A percentile compares a stretch with the other conserved stretches of the same genome.
Evolutionary conservation across 2,888 invertebrate genomes (phyloP).

Genomic region (Ornithoptera priamus): DNA sequence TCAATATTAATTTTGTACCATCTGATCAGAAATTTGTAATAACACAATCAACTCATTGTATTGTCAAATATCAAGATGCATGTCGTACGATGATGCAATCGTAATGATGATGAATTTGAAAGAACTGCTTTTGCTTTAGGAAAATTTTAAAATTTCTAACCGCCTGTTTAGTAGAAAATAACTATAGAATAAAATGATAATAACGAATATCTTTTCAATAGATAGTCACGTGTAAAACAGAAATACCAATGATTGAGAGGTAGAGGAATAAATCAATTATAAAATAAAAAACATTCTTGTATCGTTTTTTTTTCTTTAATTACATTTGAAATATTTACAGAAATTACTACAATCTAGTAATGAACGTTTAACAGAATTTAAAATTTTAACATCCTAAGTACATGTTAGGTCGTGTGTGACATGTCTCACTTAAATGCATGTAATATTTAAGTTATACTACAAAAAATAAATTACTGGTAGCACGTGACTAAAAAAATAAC

Average conservation of each 20-base stretch:
- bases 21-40: too few relatives aligned
- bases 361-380: constrained; percentile 36
- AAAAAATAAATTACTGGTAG: neutral
- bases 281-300: constrained; percentile 67
- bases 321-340: constrained; percentile 71
- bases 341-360: constrained; percentile 50
- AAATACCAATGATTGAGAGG: neutral
- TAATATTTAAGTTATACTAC: constrained; percentile 12
- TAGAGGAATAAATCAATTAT: neutral
- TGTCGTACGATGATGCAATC: too few relatives aligned
- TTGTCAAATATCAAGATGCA: too few relatives aligned
- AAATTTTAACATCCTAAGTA: neutral
- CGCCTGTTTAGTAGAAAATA: too few relatives aligned
- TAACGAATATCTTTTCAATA: too few relatives aligned
- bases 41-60: too few relatives aligned
- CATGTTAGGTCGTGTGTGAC: neutral
- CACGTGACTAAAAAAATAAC: neutral
- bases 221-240: too few relatives aligned
- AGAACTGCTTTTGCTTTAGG: too few relatives aligned
- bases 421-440: constrained; percentile 33
- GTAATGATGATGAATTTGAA: too few relatives aligned
- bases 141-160: too few relatives aligned
- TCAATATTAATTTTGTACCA: too few relatives aligned
- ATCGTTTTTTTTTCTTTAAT: constrained; percentile 52
- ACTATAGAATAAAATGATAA: too few relatives aligned